Conservation (phyloP, 2,113 vertebrate species). For the Sebastes schlegelii region DNA sequence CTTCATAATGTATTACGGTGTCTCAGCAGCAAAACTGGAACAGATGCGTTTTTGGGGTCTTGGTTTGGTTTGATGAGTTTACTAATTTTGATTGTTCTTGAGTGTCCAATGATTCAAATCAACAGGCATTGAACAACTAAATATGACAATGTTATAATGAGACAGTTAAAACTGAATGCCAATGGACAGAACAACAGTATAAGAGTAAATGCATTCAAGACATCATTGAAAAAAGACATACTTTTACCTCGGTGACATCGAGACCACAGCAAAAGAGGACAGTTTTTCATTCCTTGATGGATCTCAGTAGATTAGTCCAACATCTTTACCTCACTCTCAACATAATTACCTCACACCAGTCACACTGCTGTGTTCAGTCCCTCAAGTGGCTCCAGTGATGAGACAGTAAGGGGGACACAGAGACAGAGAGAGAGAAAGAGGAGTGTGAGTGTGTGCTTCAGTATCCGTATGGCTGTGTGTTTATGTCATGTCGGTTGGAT, state of each 20-base stretch:
- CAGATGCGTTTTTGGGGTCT: background rate
- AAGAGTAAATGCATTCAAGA: background rate
- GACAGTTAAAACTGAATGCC: background rate
- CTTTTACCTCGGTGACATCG: conserved; percentile 6
- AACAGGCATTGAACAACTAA: background rate
- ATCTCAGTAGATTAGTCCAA: conserved; percentile 53
- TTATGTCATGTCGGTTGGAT: conserved; percentile 41
- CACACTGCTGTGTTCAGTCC: conserved; percentile 47
- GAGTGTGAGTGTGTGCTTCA: conserved; percentile 4
- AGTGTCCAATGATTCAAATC: conserved; percentile 8
- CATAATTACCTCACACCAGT: conserved; percentile 64
- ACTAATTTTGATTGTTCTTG: conserved; percentile 1
- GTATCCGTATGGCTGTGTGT: conserved; percentile 33
- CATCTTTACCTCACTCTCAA: conserved; percentile 58
- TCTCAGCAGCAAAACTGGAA: background rate
- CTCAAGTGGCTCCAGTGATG: conserved; percentile 58
- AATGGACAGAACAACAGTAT: background rate
- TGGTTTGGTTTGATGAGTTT: background rate
- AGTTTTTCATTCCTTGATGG: conserved; percentile 30
- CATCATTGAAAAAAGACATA: background rate
- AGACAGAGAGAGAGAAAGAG: conserved; percentile 3
- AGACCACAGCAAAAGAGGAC: background rate
- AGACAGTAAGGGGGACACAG: conserved; percentile 39
- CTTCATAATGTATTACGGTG: background rate
- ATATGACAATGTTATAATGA: background rate